These are phyloP conservation scores for Epiblema foenella DNA, from an alignment of 2,888 invertebrate species.

Conservation along the genomic window DNA sequence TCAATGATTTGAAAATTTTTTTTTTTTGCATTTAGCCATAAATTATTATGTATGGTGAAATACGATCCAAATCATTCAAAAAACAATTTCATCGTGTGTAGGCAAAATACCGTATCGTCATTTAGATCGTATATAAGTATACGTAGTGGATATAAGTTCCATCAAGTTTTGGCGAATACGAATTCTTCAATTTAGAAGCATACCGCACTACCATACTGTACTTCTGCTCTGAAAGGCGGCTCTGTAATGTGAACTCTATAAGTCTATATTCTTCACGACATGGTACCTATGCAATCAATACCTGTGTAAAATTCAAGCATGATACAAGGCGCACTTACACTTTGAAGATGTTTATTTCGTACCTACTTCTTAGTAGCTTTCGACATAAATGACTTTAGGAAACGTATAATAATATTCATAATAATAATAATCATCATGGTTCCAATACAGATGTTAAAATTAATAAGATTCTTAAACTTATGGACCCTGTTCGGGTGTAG, in stretches of 20 bases:
- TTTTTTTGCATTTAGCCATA: neutral
- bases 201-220: neutral
- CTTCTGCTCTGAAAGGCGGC: neutral
- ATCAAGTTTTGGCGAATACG: neutral
- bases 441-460: no score
- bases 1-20: neutral
- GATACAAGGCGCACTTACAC: no score
- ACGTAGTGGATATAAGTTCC: neutral
- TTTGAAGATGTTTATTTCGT: neutral
- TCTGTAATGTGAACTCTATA: neutral
- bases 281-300: no score
- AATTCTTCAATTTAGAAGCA: neutral
- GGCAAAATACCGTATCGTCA: no score
- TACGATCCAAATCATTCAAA: no score
- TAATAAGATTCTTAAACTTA: no score
- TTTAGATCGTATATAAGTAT: no score
- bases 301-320: no score
- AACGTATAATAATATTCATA: no score
- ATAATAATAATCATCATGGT: no score
- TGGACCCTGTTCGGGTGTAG: no score
- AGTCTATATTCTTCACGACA: neutral
- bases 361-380: neutral
- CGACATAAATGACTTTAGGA: neutral
- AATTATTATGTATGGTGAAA: neutral
- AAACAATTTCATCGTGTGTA: no score